Conservation (phyloP, 2,888 invertebrate species). For the Lydus trimaculatus region DNA sequence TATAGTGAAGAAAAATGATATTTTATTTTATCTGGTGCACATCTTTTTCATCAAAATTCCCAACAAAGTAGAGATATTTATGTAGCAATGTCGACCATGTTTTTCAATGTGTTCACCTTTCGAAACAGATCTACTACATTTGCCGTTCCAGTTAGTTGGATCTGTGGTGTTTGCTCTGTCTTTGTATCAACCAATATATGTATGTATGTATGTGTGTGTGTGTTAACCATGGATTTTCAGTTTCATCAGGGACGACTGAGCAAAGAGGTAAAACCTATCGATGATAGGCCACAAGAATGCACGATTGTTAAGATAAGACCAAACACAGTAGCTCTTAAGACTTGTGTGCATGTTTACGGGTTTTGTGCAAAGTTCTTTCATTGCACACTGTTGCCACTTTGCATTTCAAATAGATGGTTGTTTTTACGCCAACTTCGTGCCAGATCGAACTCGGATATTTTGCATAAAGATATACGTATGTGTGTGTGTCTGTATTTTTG, state of each 20-base stretch:
- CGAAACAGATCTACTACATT: neutral
- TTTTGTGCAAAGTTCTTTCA: slow-evolving; percentile 47
- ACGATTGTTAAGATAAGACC: slow-evolving; percentile 54
- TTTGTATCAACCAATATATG: neutral
- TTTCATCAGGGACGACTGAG: slow-evolving; percentile 33
- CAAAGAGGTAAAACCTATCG: slow-evolving; percentile 38
- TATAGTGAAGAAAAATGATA: neutral
- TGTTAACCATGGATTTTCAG: slow-evolving; percentile 31
- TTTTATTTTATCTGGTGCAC: neutral
- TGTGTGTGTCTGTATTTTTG: slow-evolving; percentile 35
- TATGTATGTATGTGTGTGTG: slow-evolving; percentile 20
- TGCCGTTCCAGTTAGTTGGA: slow-evolving; percentile 28
- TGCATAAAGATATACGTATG: slow-evolving; percentile 57
- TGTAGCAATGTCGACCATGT: neutral
- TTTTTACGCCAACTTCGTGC: slow-evolving; percentile 58
- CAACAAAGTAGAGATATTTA: neutral
- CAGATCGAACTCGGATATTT: slow-evolving; percentile 57
- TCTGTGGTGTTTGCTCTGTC: slow-evolving; percentile 3
- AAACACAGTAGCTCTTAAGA: slow-evolving; percentile 50
- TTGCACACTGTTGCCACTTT: slow-evolving; percentile 53
- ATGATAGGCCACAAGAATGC: slow-evolving; percentile 50
- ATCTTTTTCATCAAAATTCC: neutral
- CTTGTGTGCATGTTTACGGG: slow-evolving; percentile 52
- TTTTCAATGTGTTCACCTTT: slow-evolving; percentile 22
- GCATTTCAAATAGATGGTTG: slow-evolving; percentile 56